These are phyloP conservation scores for Papilio polyxenes DNA, from an alignment of 1,140 invertebrate genomes.

Conservation along the genomic window DNA sequence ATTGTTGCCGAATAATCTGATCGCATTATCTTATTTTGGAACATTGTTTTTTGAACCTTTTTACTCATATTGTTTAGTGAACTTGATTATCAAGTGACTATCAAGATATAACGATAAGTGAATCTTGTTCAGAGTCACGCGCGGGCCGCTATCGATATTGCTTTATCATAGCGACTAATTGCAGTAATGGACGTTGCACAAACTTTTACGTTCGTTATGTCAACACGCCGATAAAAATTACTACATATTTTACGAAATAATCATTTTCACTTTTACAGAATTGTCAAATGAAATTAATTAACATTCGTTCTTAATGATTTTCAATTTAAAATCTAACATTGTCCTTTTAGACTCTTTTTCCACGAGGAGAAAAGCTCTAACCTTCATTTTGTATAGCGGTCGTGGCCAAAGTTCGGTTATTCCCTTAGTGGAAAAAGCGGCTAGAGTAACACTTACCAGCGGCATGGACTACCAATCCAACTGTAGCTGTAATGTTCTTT, in stretches of 20 bases:
- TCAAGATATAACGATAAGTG: conserved; percentile 31
- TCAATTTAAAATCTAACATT: background rate
- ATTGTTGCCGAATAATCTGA: too few species aligned
- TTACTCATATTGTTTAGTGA: background rate
- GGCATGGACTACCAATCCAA: conserved; percentile 98
- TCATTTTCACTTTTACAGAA: background rate
- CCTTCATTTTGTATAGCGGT: too few species aligned
- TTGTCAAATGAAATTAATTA: background rate
- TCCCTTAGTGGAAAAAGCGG: background rate
- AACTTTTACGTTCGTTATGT: conserved; percentile 21
- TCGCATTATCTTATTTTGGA: too few species aligned
- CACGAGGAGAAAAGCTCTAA: background rate
- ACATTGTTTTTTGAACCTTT: too few species aligned
- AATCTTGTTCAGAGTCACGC: conserved; percentile 1
- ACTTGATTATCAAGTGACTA: background rate
- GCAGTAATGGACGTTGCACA: conserved; percentile 28
- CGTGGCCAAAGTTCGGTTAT: background rate
- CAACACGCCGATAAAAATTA: conserved; percentile 29
- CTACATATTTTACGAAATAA: background rate
- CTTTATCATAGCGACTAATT: conserved; percentile 34
- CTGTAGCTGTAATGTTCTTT: conserved; percentile 93
- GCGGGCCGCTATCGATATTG: background rate
- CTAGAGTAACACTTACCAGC: conserved; percentile 82
- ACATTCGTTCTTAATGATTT: background rate
- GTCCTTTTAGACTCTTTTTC: background rate